phyloP scores from a whole-genome alignment of 2,888 invertebrate genomes.

The Chrysina gloriosa region DNA sequence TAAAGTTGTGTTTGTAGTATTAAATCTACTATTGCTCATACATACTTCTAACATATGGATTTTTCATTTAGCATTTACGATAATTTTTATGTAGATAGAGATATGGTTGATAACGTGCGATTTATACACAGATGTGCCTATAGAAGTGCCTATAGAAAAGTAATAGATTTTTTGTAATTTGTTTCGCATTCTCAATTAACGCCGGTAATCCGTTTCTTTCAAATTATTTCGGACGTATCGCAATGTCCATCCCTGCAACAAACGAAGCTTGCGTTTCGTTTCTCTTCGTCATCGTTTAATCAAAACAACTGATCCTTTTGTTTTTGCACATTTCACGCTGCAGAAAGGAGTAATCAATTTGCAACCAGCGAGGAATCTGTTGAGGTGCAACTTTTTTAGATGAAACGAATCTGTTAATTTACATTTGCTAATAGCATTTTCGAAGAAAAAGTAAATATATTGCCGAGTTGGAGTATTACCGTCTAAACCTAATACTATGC shows the following conservation, averaged over 20 bases:
- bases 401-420: slow-evolving; percentile 15
- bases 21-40: too few relatives aligned
- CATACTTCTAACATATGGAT: too few relatives aligned
- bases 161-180: too few relatives aligned
- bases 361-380: background rate
- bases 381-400: slow-evolving; percentile 17
- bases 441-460: background rate
- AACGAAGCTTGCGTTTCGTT: background rate
- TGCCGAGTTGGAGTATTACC: background rate
- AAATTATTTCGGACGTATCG: background rate
- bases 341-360: slow-evolving; percentile 20
- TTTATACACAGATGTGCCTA: too few relatives aligned
- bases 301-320: slow-evolving; percentile 14
- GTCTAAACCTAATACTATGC: background rate
- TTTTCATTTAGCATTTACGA: too few relatives aligned
- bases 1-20: too few relatives aligned
- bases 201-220: background rate
- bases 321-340: slow-evolving; percentile 25
- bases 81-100: too few relatives aligned
- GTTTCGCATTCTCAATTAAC: too few relatives aligned
- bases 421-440: slow-evolving; percentile 20
- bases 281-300: slow-evolving; percentile 21
- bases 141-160: too few relatives aligned
- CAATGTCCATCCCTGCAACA: background rate
- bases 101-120: too few relatives aligned